A percentile compares a stretch with the other conserved stretches of the same genome.
Evolutionary conservation across 2,888 invertebrate species (phyloP).

Genomic region (Zeuzera pyrina): DNA sequence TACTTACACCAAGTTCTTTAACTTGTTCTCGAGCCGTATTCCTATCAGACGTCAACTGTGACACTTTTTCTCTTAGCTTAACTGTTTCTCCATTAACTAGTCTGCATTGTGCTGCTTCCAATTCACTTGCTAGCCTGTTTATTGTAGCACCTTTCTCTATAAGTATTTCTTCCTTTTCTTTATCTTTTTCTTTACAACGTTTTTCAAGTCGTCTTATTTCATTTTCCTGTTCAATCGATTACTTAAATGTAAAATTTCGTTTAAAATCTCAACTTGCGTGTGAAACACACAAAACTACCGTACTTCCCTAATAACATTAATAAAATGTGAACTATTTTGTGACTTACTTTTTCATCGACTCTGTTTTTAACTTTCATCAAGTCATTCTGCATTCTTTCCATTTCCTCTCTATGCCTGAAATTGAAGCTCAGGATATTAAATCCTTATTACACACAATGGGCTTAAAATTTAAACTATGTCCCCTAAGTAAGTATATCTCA

Average conservation of each 20-base stretch:
- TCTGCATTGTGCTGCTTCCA: slow-evolving; percentile 74
- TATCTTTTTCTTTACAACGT: slow-evolving; percentile 70
- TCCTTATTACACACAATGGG: slow-evolving; percentile 2
- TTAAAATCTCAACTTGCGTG: too few relatives aligned
- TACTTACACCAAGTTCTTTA: slow-evolving; percentile 63
- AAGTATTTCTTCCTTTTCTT: slow-evolving; percentile 73
- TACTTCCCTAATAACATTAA: slow-evolving; percentile 2
- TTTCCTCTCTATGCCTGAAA: slow-evolving; percentile 63
- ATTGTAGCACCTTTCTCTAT: slow-evolving; percentile 76
- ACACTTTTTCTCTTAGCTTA: slow-evolving; percentile 53
- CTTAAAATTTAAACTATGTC: too few relatives aligned
- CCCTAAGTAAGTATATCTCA: too few relatives aligned
- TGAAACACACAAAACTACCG: too few relatives aligned
- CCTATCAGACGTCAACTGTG: slow-evolving; percentile 60
- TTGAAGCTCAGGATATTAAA: background rate
- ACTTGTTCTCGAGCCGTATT: slow-evolving; percentile 66
- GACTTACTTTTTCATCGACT: slow-evolving; percentile 69
- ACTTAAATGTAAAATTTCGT: background rate
- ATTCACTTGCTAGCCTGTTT: slow-evolving; percentile 72
- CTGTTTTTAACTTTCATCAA: slow-evolving; percentile 66
- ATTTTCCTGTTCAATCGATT: slow-evolving; percentile 39
- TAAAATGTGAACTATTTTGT: slow-evolving; percentile 1
- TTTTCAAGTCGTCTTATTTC: slow-evolving; percentile 69
- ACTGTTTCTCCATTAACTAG: slow-evolving; percentile 48
- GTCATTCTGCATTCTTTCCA: slow-evolving; percentile 68